These are phyloP conservation scores for Chiloscyllium plagiosum DNA, from an alignment of 2,113 vertebrate genomes.

Conservation along the genomic window DNA sequence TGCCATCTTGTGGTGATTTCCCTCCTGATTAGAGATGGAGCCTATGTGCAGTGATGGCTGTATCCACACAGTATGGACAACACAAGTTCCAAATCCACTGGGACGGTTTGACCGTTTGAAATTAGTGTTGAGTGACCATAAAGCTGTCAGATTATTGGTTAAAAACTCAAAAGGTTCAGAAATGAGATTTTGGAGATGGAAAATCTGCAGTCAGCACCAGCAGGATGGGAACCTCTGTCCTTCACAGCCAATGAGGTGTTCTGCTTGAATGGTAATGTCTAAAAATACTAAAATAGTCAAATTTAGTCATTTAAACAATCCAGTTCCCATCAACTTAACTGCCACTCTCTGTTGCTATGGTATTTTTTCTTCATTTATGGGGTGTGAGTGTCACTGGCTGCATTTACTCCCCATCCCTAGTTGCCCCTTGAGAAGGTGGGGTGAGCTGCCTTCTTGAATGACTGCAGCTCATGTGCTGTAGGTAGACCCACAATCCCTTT, in stretches of 20 bases:
- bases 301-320: neutral
- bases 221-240: no score
- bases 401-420: no score
- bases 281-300: neutral
- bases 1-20: slow-evolving; percentile 2
- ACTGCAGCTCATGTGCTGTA: no score
- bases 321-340: neutral
- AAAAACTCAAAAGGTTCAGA: neutral
- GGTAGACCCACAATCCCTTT: no score
- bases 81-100: neutral
- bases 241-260: neutral
- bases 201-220: no score
- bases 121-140: neutral
- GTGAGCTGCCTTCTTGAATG: no score
- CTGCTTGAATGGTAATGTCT: neutral
- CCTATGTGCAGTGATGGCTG: neutral
- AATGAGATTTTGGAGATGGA: neutral
- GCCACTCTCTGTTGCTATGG: neutral
- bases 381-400: no score
- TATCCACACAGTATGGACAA: neutral
- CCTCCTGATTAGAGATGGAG: neutral
- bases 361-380: no score
- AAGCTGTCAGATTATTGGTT: neutral
- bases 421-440: no score
- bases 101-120: neutral